phyloP scores from a whole-genome alignment of 2,888 invertebrate species.

The Nomada goodeniana region DNA sequence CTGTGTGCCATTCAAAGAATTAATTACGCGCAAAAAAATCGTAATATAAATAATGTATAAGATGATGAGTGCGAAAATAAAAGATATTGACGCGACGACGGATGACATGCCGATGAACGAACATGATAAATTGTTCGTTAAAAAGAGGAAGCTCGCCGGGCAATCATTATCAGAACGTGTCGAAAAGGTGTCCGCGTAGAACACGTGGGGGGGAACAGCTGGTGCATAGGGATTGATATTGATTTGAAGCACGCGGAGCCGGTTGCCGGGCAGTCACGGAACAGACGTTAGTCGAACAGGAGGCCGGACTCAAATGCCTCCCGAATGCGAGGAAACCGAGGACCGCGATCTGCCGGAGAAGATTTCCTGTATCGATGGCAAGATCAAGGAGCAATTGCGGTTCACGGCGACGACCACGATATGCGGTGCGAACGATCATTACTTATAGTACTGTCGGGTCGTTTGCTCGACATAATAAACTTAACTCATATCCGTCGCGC shows the following conservation, averaged over 20 bases:
- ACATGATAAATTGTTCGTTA: background rate
- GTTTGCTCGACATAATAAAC: background rate
- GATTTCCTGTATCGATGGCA: constrained; percentile 57
- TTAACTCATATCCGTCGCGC: background rate
- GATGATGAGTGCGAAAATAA: too few relatives aligned
- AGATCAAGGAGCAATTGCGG: constrained; percentile 60
- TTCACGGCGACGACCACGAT: constrained; percentile 43
- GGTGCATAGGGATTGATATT: constrained; percentile 76
- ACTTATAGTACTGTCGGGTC: background rate
- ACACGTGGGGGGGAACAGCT: constrained; percentile 55
- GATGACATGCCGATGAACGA: too few relatives aligned
- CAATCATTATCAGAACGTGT: constrained; percentile 48
- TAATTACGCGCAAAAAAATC: too few relatives aligned
- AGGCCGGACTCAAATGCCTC: constrained; percentile 57
- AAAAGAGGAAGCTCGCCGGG: constrained; percentile 17
- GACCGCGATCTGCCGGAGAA: constrained; percentile 52
- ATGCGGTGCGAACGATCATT: constrained; percentile 62
- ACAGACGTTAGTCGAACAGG: constrained; percentile 56
- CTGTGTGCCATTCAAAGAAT: too few relatives aligned
- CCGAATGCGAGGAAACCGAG: constrained; percentile 60
- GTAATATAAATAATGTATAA: too few relatives aligned
- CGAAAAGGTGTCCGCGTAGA: constrained; percentile 45
- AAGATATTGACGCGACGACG: too few relatives aligned
- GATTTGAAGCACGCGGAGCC: constrained; percentile 72
- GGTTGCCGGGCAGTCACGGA: constrained; percentile 66